phyloP scores from a whole-genome alignment of 2,888 invertebrate genomes.

The Ecdyonurus torrentis region DNA sequence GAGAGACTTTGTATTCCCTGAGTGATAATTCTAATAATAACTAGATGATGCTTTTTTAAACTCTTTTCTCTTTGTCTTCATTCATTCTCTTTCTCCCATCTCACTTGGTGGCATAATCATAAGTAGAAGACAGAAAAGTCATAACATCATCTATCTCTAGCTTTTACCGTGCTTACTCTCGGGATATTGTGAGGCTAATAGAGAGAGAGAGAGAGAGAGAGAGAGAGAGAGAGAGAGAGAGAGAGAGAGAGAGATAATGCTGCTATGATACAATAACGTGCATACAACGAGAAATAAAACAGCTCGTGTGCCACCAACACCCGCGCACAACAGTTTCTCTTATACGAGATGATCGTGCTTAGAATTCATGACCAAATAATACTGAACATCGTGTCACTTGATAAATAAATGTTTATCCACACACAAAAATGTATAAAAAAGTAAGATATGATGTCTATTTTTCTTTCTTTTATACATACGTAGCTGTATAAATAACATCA shows the following conservation, averaged over 20 bases:
- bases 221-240: background rate
- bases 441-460: background rate
- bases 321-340: no score
- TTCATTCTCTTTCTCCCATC: background rate
- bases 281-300: background rate
- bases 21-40: background rate
- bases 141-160: background rate
- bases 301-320: no score
- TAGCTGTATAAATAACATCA: no score
- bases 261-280: background rate
- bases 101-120: background rate
- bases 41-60: background rate
- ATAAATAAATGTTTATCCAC: background rate
- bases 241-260: background rate
- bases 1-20: background rate
- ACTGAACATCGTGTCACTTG: background rate
- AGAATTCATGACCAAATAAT: background rate
- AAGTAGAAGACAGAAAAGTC: background rate
- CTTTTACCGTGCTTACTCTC: background rate
- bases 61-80: background rate
- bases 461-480: background rate
- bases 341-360: background rate
- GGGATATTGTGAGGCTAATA: background rate
- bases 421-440: no score
- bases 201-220: background rate